Evolutionary conservation across 2,797 vertebrate genomes (phyloP).

Genomic region (Xiphophorus birchmanni): DNA sequence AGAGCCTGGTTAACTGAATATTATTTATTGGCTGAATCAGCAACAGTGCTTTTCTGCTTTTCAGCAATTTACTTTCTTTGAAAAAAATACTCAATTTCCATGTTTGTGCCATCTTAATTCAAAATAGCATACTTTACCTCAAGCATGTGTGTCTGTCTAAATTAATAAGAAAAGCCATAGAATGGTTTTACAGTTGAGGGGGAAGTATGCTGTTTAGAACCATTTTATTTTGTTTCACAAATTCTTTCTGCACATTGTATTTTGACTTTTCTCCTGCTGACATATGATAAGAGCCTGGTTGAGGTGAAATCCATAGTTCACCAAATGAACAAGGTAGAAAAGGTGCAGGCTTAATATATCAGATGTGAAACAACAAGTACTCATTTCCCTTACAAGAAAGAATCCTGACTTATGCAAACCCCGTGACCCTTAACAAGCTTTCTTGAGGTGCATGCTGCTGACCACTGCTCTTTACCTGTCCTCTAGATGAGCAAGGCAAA

Average conservation of each 20-base stretch:
- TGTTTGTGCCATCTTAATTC: slow-evolving; percentile 35
- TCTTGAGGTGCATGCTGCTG: slow-evolving; percentile 54
- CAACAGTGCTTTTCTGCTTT: slow-evolving; percentile 60
- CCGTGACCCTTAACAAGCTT: slow-evolving; percentile 55
- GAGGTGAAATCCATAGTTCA: slow-evolving; percentile 56
- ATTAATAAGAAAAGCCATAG: not conserved
- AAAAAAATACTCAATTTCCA: slow-evolving; percentile 16
- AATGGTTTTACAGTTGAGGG: not conserved
- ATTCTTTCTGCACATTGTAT: slow-evolving; percentile 14
- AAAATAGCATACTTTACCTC: slow-evolving; percentile 17
- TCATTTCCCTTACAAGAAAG: slow-evolving; percentile 42
- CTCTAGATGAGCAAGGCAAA: slow-evolving; percentile 54
- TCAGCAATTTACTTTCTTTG: slow-evolving; percentile 66
- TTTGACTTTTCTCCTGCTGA: slow-evolving; percentile 18
- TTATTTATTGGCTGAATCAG: slow-evolving; percentile 73
- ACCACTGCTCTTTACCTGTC: slow-evolving; percentile 50
- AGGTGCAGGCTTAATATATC: slow-evolving; percentile 36
- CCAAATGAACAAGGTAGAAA: slow-evolving; percentile 19
- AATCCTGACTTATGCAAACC: slow-evolving; percentile 64
- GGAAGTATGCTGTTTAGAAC: not conserved
- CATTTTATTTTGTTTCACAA: not conserved
- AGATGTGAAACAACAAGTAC: slow-evolving; percentile 55
- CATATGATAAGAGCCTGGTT: slow-evolving; percentile 16
- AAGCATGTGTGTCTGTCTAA: slow-evolving; percentile 5
- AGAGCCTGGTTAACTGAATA: slow-evolving; percentile 67